A percentile compares a stretch with the other conserved stretches of the same genome.
These are phyloP conservation scores for Cryptocheilus praepositus DNA, from an alignment of 2,888 invertebrate species.

Conservation along the genomic window DNA sequence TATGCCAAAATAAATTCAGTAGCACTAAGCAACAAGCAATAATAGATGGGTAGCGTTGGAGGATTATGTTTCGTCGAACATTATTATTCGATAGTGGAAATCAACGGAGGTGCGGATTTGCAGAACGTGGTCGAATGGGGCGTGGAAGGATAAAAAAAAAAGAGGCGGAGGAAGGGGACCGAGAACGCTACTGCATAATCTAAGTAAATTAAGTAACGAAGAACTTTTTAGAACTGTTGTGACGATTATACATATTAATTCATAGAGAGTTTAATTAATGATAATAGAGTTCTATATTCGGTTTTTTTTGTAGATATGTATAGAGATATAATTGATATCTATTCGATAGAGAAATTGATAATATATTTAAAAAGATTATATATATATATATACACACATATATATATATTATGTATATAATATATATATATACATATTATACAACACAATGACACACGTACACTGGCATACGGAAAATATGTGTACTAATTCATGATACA, in stretches of 20 bases:
- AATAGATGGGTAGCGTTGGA: conserved; percentile 60
- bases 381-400: conserved; percentile 35
- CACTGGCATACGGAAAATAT: conserved; percentile 30
- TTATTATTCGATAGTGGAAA: conserved; percentile 39
- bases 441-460: conserved; percentile 26
- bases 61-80: conserved; percentile 45
- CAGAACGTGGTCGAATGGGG: too few relatives aligned
- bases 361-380: conserved; percentile 56
- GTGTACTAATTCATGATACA: conserved; percentile 26
- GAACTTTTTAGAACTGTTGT: conserved; percentile 68
- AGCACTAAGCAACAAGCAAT: conserved; percentile 72
- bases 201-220: conserved; percentile 49
- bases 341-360: conserved; percentile 71
- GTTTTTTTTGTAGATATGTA: conserved; percentile 73
- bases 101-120: conserved; percentile 20
- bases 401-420: conserved; percentile 32
- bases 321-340: conserved; percentile 68
- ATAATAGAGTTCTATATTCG: conserved; percentile 72
- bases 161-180: conserved; percentile 7
- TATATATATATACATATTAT: conserved; percentile 37
- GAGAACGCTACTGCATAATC: conserved; percentile 44
- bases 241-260: conserved; percentile 70
- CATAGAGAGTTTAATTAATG: conserved; percentile 73
- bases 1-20: conserved; percentile 71
- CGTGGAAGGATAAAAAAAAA: not conserved